Base-by-base conservation (phyloP, 2,888 invertebrate species). In the Nowickia ferox region DNA sequence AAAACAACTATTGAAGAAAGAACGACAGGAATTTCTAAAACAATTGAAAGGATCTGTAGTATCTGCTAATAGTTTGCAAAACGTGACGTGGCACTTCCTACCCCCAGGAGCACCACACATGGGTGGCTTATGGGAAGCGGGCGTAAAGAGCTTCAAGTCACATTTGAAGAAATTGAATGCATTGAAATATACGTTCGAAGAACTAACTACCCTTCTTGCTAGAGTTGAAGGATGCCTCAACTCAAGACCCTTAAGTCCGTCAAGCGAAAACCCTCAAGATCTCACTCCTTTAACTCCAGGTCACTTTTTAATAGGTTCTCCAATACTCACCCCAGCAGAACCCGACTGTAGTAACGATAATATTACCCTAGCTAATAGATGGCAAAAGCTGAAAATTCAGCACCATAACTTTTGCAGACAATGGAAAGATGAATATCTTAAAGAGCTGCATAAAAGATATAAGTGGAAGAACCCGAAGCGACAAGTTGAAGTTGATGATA, bases 351-450 rank as follows among this genome's bases (percentile, higher is more conserved):
- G 40, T 10, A 15, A 63, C 1, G 74, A 51, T 1, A 75, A 75
- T 15, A 38, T 63, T 9, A 15, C 61, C 9, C n/a, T 75, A n/a
- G 74, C 63, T 30, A 75, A 74, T n/a, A 51, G 38, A 17, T 42
- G 61, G 61, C 40, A 61, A 13, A 61, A 48, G 30, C 22, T 46
- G 13, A 46, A 46, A 46, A 10, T 46, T 46, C 46, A 40, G 44
- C 30, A 57, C 13, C 57, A 57, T 57, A 57, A 22, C n/a, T 22
- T 57, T 3, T 72, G 65, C 9, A 63, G 40, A 63, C 40, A 57
- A 2, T 76, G 75, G 61, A 75, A 81, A 19, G 53, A 77, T 44
- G 63, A 63, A 51, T 82, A 82, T 55, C 48, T 71, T 11, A 68
- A 68, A 11, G 68, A 68, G 17, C 17, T 68, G 1, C 68, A 53